Conservation (phyloP, 2,797 vertebrate species). For the Gallirallus australis region DNA sequence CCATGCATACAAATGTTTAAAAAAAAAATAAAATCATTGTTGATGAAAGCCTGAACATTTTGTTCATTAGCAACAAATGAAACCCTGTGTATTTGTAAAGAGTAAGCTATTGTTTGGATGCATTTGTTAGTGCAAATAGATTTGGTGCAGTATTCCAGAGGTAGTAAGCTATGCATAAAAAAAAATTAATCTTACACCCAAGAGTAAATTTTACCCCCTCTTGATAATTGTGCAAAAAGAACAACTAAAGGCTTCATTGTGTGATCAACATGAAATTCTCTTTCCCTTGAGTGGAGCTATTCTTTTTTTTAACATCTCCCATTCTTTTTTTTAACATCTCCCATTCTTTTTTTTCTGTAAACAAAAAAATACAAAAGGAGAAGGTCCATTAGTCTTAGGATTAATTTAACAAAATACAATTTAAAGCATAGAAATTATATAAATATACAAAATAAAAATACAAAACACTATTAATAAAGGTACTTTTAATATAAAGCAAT, state of each 20-base stretch:
- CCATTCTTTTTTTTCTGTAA: background rate
- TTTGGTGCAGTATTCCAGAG: background rate
- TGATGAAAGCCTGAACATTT: conserved; percentile 6
- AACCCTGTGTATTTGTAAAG: background rate
- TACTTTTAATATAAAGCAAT: background rate
- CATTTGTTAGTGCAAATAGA: background rate
- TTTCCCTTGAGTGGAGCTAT: background rate
- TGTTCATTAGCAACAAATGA: background rate
- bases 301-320: background rate
- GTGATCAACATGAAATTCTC: background rate
- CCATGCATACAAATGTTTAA: background rate
- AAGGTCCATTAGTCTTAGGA: background rate
- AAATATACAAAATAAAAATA: background rate
- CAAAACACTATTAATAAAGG: background rate
- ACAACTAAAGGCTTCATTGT: background rate
- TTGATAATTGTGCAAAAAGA: background rate
- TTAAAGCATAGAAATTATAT: background rate
- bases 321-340: background rate
- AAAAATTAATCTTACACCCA: background rate
- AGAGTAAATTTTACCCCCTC: background rate
- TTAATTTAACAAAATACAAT: background rate
- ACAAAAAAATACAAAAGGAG: background rate
- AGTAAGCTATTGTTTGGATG: background rate
- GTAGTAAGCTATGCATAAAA: background rate
- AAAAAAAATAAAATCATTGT: background rate